Percentiles rank a stretch among this genome's conserved stretches.
These are phyloP conservation scores for Caenorhabditis plicata DNA, from an alignment of 2,888 invertebrate genomes.

Conservation along the genomic window DNA sequence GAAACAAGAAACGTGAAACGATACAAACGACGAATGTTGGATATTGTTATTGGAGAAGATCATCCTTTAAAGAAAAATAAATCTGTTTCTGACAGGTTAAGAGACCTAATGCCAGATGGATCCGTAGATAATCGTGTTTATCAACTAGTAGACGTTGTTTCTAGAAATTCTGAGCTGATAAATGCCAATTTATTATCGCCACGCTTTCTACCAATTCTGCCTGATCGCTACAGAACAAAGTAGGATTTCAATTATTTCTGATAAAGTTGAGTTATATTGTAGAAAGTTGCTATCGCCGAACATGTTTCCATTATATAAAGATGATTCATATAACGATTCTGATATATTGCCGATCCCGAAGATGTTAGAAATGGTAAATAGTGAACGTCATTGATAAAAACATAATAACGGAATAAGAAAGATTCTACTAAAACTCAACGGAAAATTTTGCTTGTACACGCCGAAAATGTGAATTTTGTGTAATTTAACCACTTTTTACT, in stretches of 20 bases:
- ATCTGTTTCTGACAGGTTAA: constrained; percentile 19
- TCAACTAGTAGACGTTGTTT: constrained; percentile 42
- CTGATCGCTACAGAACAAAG: no score
- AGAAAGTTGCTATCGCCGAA: constrained; percentile 49
- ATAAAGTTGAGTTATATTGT: constrained; percentile 1
- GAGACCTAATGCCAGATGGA: constrained; percentile 36
- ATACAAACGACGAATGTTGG: constrained; percentile 47
- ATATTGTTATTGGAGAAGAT: constrained; percentile 49
- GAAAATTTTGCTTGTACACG: no score
- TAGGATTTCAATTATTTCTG: not conserved
- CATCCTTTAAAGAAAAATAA: constrained; percentile 34
- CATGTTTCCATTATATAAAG: constrained; percentile 49
- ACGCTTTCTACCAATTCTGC: constrained; percentile 46
- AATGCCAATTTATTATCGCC: constrained; percentile 51
- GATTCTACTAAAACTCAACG: no score
- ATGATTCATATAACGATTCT: constrained; percentile 42
- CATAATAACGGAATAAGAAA: no score
- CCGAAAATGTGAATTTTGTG: no score
- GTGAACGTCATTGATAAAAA: no score
- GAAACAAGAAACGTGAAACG: constrained; percentile 24
- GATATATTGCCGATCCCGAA: constrained; percentile 39
- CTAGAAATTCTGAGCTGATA: constrained; percentile 37
- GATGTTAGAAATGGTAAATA: constrained; percentile 29
- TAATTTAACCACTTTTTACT: no score
- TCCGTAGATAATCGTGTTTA: constrained; percentile 34